Evolutionary conservation across 2,888 invertebrate species (phyloP).

Genomic region (Eupithecia centaureata): DNA sequence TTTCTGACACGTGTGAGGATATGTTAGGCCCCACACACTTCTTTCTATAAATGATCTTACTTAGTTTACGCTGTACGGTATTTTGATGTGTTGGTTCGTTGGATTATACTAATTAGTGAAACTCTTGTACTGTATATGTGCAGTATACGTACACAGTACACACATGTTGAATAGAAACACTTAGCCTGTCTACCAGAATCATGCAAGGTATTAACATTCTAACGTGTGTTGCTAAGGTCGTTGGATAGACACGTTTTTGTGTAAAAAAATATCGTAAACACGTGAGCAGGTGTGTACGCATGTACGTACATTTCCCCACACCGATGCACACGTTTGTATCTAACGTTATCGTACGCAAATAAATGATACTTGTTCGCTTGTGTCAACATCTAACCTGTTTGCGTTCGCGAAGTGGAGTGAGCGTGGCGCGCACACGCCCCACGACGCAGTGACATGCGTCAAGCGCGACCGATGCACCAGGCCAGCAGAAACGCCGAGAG

Average conservation of each 20-base stretch:
- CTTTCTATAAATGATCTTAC: conserved; percentile 31
- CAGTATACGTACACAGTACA: neutral
- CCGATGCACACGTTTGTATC: conserved; percentile 24
- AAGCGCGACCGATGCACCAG: conserved; percentile 74
- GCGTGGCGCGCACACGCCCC: conserved; percentile 65
- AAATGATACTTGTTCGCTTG: conserved; percentile 27
- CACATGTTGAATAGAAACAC: neutral
- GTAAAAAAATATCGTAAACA: neutral
- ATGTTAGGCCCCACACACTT: conserved; percentile 53
- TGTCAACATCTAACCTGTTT: conserved; percentile 34
- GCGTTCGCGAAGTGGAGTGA: conserved; percentile 29
- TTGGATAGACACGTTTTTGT: neutral
- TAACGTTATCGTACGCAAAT: conserved; percentile 28
- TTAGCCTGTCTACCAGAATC: neutral
- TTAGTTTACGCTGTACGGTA: conserved; percentile 21
- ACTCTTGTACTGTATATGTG: conserved; percentile 14
- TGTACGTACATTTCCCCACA: conserved; percentile 16
- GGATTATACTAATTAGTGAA: conserved; percentile 20
- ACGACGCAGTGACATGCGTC: conserved; percentile 82
- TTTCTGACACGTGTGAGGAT: conserved; percentile 68
- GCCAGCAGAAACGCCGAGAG: conserved; percentile 61
- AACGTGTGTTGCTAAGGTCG: neutral
- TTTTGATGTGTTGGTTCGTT: conserved; percentile 27
- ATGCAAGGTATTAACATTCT: neutral
- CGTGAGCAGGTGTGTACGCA: conserved; percentile 27